Evolutionary conservation across 1,140 invertebrate genomes (phyloP), one percentile per base, ranked within the genome.

Genomic region (Daktulosphaira vitifoliae): DNA sequence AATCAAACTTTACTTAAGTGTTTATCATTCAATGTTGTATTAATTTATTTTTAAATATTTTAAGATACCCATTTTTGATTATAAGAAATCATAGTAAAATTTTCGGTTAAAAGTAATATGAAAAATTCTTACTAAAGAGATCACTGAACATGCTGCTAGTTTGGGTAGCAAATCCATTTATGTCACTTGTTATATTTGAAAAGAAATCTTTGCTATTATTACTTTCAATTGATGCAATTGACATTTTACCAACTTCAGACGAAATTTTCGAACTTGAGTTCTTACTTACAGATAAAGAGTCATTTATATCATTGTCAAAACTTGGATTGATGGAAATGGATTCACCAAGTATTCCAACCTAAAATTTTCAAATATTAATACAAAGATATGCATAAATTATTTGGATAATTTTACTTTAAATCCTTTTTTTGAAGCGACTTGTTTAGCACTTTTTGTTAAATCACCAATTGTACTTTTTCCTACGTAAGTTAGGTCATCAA

Each of bases 121-220:
- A n/a, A 37, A 29, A 15, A n/a, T 71, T 80, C 84, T 83, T 74
- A 76, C 88, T 86, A 73, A 96, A 94, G 69, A 94, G 81, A 73
- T 90, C 91, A 66, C 88, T 92, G 71, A 96, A 91, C 84, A 94
- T 90, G 71, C 84, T 91, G 5, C 88, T 86, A 0, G 92, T 94
- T 71, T 91, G 89, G 8, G 88, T 85, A 23, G 91, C 90, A 51
- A 94, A 82, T 5, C 90, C 91, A 74, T 94, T 95, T 26, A 94
- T 78, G 75, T 92, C 90, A 20, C 81, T 90, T 71, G 88, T 88
- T 71, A 93, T 88, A 71, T 90, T 90, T 65, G 88, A 90, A 71
- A 93, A 89, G 75, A 94, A 92, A 73, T 92, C 89, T 51, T 88
- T 78, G 25, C 84, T 79, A n/a, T 82, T 16, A 33, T 25, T 42